Evolutionary conservation across 64 coral and sea anemone genomes (phyloP).

Genomic region (Acropora tenuis): DNA sequence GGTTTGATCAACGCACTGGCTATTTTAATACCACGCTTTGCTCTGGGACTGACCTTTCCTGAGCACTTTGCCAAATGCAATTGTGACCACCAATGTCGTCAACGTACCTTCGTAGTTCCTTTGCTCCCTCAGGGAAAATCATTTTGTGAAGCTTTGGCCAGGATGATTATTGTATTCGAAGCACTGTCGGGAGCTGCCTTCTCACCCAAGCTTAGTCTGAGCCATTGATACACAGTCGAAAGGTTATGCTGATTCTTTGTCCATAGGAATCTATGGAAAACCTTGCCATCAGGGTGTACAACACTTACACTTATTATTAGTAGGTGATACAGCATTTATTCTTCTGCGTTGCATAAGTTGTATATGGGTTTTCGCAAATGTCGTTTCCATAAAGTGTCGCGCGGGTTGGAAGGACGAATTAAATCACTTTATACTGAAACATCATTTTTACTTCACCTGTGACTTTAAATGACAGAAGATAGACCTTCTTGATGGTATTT

Average conservation of each 20-base stretch:
- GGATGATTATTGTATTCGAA: neutral
- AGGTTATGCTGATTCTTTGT: neutral
- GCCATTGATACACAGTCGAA: neutral
- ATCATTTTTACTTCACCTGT: no score
- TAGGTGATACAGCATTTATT: no score
- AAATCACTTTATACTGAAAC: no score
- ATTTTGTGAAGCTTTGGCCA: slow-evolving; percentile 19
- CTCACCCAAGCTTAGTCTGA: neutral
- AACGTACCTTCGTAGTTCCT: slow-evolving; percentile 41
- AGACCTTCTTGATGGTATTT: no score
- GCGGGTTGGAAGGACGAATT: no score
- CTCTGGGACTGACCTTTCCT: slow-evolving; percentile 35
- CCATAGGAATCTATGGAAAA: neutral
- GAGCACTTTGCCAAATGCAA: neutral
- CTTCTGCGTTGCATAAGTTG: no score
- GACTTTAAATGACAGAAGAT: no score
- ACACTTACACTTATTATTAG: no score
- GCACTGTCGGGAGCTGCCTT: neutral
- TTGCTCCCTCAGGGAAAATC: slow-evolving; percentile 15
- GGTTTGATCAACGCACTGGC: slow-evolving; percentile 15
- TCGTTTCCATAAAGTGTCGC: no score
- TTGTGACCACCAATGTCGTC: slow-evolving; percentile 39
- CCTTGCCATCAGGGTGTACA: neutral
- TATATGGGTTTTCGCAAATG: no score
- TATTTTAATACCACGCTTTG: slow-evolving; percentile 30